Conservation (phyloP, 2,888 invertebrate genomes). For the Caprella mutica region DNA sequence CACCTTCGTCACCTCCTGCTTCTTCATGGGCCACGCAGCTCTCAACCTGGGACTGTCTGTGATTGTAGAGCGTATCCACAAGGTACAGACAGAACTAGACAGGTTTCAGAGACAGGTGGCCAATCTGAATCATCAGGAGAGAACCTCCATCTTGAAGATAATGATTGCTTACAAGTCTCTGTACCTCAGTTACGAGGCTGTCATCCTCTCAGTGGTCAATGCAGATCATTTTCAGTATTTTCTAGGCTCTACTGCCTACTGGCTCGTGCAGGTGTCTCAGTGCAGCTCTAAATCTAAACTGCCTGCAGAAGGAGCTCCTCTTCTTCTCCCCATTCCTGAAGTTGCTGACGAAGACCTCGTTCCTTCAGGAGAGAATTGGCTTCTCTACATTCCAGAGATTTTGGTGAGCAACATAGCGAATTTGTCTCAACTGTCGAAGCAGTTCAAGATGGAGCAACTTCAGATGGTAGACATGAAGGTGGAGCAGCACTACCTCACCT, state of each 20-base stretch:
- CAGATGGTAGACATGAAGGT: conserved; percentile 34
- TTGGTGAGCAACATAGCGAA: conserved; percentile 76
- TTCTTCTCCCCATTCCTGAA: background rate
- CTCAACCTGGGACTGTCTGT: conserved; percentile 56
- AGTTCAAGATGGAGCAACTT: conserved; percentile 40
- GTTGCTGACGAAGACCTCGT: background rate
- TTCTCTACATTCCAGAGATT: conserved; percentile 73
- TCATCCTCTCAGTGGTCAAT: conserved; percentile 62
- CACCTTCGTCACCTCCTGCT: conserved; percentile 80
- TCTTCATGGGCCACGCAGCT: conserved; percentile 77
- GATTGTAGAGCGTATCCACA: no score
- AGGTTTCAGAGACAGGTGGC: no score
- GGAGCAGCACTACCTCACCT: conserved; percentile 42
- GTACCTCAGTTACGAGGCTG: conserved; percentile 44
- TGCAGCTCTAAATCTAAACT: background rate
- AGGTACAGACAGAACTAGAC: no score
- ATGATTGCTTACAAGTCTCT: no score
- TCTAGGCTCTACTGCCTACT: conserved; percentile 66
- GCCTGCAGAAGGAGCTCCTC: background rate
- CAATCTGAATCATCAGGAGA: no score
- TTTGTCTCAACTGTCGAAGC: conserved; percentile 60
- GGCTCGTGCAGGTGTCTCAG: conserved; percentile 62
- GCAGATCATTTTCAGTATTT: conserved; percentile 60
- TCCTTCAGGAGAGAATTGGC: background rate
- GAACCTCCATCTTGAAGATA: no score